A percentile compares a stretch with the other conserved stretches of the same genome.
Evolutionary conservation across 1,140 invertebrate genomes (phyloP).

Genomic region (Danaus melanippus): DNA sequence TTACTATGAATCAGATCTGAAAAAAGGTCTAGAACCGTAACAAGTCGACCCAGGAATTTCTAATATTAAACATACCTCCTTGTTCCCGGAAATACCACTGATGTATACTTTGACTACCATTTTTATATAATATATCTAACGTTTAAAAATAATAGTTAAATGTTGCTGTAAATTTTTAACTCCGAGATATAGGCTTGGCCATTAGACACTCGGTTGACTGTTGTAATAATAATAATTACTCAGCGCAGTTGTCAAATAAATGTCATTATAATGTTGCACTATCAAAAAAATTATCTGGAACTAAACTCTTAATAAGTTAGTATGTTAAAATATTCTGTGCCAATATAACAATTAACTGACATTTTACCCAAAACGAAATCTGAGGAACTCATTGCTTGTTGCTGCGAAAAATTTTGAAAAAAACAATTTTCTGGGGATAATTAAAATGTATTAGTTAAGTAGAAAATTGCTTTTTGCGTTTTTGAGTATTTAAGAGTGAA

Average conservation of each 20-base stretch:
- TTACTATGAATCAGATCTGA: slow-evolving; percentile 48
- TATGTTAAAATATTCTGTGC: too few species aligned
- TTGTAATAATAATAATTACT: slow-evolving; percentile 52
- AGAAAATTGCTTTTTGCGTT: too few species aligned
- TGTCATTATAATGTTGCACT: not conserved
- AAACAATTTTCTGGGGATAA: too few species aligned
- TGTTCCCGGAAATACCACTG: slow-evolving; percentile 91
- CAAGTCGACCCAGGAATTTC: slow-evolving; percentile 49
- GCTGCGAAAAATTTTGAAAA: too few species aligned
- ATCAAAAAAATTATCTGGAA: not conserved
- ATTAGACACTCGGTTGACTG: slow-evolving; percentile 48
- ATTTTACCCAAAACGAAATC: too few species aligned
- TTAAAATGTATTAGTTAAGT: too few species aligned
- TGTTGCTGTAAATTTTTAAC: slow-evolving; percentile 34
- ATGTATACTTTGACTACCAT: slow-evolving; percentile 93
- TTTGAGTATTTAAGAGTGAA: too few species aligned
- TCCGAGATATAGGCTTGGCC: slow-evolving; percentile 66
- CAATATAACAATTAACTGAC: too few species aligned
- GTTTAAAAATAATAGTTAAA: slow-evolving; percentile 22
- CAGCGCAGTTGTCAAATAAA: slow-evolving; percentile 11
- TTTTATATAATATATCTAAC: slow-evolving; percentile 22
- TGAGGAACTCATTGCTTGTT: too few species aligned
- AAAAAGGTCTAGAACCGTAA: slow-evolving; percentile 43
- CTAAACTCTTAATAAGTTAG: slow-evolving; percentile 18
- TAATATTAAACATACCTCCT: slow-evolving; percentile 80